Evolutionary conservation across 2,888 invertebrate species (phyloP), one percentile per base, ranked within the genome.

Genomic region (Geophilus truncorum): DNA sequence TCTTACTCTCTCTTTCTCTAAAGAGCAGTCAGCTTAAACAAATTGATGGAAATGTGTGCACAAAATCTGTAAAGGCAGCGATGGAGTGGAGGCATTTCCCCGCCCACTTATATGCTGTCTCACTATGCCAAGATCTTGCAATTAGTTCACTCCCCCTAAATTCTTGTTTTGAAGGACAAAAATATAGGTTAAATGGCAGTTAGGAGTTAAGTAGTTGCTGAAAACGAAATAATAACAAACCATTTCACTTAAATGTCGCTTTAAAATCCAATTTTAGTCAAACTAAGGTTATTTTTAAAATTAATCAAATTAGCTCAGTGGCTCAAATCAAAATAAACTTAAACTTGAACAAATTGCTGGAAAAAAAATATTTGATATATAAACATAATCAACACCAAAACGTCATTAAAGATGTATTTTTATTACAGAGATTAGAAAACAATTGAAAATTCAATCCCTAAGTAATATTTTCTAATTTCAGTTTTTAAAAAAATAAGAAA

Each of bases 41-140:
- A 57, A 57, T 57, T 57, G 57, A 57, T 57, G 57, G 57, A 57
- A 57, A 57, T 57, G 57, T 51, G 51, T 57, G 57, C 57, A 57
- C 57, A 18, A 57, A 40, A 57, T 57, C 18, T n/a, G 9, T 1
- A 57, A 57, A 57, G 57, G 57, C 57, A 57, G 57, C 57, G 57
- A 7, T 57, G 57, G 57, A 57, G 57, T 57, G 57, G 57, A 57
- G 57, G n/a, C 57, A 15, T 57, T 57, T 57, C 23, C 57, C 57
- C 57, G 57, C 57, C 18, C 57, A 57, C 57, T n/a, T 57, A 9
- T n/a, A 57, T 57, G 57, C 57, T 57, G 57, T 21, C 15, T 57
- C 57, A 57, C 57, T 57, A 57, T 57, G 57, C 57, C 57, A 57
- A 57, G 57, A 57, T 21, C 57, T 57, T 57, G 57, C 57, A 57